Base-by-base conservation (phyloP, 2,888 invertebrate species). In the Limnephilus lunatus region DNA sequence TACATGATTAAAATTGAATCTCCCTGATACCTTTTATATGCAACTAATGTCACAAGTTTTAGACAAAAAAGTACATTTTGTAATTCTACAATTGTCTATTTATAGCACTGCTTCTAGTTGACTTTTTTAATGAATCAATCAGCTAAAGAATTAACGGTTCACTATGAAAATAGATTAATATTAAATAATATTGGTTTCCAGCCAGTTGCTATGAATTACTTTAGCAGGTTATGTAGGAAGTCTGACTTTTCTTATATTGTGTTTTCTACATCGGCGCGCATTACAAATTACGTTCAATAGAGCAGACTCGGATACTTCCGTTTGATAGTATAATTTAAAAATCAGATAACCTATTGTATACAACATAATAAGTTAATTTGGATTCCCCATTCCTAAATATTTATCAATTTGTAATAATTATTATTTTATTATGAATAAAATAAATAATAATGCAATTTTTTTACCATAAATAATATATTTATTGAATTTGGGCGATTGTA, bases 391-490 rank as follows among this genome's bases (percentile, higher is more conserved):
- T 83, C 83, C 83, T 83, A 35, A 35, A 39, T 83, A 83, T 83
- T 83, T 31, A 83, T 35, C 83, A 83, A 83, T 3, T 83, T 83
- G 83, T 83, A 83, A 83, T 83, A 68, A 68, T 68, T 53, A 53
- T 53, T 53, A 44, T 86, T 80, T 88, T 88, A 88, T 68, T 88
- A 88, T 48, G 48, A 48, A 48, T 48, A 48, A 48, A 48, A 53
- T 88, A 88, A 35, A 68, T 19, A 86, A 88, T 80, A 80, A 81
- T 81, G 81, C 88, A 80, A 89, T 89, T 89, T 68, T 68, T 89
- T 89, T 89, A 89, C 88, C 88, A 89, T 80, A 89, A 89, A 68
- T 68, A 68, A 80, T 89, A 89, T 89, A 89, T 89, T 89, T 89
- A 89, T 89, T 80, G 80, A 89, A 80, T 89, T 80, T 89, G 88